Evolutionary conservation across 2,797 vertebrate species (phyloP).

Genomic region (Manis javanica): DNA sequence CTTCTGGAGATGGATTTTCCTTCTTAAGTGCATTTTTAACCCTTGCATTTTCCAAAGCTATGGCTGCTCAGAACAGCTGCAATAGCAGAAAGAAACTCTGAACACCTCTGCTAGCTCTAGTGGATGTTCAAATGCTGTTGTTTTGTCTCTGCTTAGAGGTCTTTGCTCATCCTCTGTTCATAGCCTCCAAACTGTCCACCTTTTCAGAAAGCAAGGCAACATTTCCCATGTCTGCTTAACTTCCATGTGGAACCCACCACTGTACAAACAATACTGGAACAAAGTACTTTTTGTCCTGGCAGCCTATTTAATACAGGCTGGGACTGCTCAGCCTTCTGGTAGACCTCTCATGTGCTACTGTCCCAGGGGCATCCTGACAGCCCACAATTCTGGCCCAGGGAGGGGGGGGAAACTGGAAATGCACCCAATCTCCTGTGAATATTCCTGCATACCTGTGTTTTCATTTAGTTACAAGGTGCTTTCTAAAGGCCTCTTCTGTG

Average conservation of each 20-base stretch:
- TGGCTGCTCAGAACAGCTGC: not conserved
- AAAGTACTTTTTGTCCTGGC: not conserved
- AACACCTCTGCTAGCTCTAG: not conserved
- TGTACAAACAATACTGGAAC: not conserved
- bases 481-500: not conserved
- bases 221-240: not conserved
- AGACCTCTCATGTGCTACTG: not conserved
- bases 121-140: not conserved
- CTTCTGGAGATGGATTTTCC: not conserved
- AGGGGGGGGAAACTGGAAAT: not conserved
- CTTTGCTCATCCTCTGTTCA: not conserved
- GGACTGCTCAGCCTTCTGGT: not conserved
- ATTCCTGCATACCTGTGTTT: not conserved
- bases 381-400: not conserved
- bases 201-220: not conserved
- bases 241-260: not conserved
- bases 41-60: not conserved
- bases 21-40: not conserved
- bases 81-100: not conserved
- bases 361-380: accelerated
- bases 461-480: not conserved
- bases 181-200: not conserved
- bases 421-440: not conserved
- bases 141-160: not conserved
- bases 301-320: not conserved